Evolutionary conservation across 2,888 invertebrate species (phyloP), one percentile per base, ranked within the genome.

Genomic region (Geophilus truncorum): DNA sequence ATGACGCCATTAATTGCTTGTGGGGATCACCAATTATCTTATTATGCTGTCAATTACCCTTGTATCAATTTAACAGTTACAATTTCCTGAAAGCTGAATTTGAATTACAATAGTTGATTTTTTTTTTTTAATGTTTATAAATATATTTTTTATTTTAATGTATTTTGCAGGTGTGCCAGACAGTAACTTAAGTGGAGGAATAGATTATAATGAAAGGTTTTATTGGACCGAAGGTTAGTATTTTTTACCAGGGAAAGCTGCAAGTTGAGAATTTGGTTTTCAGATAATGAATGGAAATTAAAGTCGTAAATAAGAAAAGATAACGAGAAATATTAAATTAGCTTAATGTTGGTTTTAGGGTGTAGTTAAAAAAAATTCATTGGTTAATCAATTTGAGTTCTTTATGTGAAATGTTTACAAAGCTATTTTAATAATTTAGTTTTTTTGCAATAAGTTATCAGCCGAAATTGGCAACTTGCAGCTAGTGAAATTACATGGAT

Each of bases 121-220:
- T 18, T 9, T n/a, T 40, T 40, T n/a, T 15, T 28, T n/a, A n/a
- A n/a, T n/a, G n/a, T n/a, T n/a, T n/a, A n/a, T n/a, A n/a, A n/a
- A n/a, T n/a, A n/a, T n/a, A n/a, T n/a, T n/a, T n/a, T n/a, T n/a
- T n/a, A n/a, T n/a, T n/a, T n/a, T n/a, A n/a, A n/a, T n/a, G n/a
- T n/a, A n/a, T n/a, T 81, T 83, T 83, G 21, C 84, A 90, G 90
- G 89, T 15, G 83, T 86, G 77, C 88, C 89, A 5, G 85, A 86
- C 34, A 90, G 89, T 81, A 90, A 90, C 84, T 87, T 89, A 6
- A 84, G 84, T 75, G 85, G 85, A 79, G 92, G 92, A 84, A 93
- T 98, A 84, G 94, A 97, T 87, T 98, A 95, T 89, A 98, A 98
- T 87, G 98, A 98, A 87, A 91, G 95, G 85, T 96, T 98, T 87